Conservation (phyloP, 2,888 invertebrate genomes). For the Pocota personata region DNA sequence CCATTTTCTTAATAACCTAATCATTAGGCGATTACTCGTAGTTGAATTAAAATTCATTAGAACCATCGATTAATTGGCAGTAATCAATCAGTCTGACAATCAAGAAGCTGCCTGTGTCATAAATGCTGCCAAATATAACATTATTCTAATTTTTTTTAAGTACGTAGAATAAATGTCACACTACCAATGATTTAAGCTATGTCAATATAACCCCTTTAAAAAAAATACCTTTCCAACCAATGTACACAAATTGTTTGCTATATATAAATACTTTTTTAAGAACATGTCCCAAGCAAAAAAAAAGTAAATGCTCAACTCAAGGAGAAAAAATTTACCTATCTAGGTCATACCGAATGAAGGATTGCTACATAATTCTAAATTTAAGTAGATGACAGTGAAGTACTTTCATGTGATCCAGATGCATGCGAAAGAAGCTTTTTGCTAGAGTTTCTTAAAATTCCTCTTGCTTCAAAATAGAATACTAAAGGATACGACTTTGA, state of each 20-base stretch:
- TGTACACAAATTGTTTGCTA: constrained; percentile 4
- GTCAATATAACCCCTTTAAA: constrained; percentile 41
- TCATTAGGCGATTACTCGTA: too few species aligned
- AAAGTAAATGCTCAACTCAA: constrained; percentile 48
- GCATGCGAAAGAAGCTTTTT: constrained; percentile 27
- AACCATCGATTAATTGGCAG: neutral
- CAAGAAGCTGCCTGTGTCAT: neutral
- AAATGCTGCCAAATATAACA: neutral
- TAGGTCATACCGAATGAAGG: constrained; percentile 57
- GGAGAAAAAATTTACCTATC: constrained; percentile 10
- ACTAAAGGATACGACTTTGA: constrained; percentile 38
- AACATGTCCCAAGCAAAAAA: constrained; percentile 6
- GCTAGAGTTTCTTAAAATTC: constrained; percentile 11
- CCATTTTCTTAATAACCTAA: too few species aligned
- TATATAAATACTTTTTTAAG: constrained; percentile 16
- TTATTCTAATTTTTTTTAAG: neutral
- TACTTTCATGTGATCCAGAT: constrained; percentile 43
- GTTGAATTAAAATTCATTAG: too few species aligned
- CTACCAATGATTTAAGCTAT: constrained; percentile 7
- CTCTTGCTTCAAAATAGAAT: constrained; percentile 30
- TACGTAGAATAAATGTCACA: constrained; percentile 11
- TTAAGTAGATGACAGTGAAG: constrained; percentile 61
- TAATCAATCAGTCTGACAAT: neutral
- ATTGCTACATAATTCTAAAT: constrained; percentile 63
- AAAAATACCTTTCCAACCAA: constrained; percentile 6